Base-by-base conservation (phyloP, 2,113 vertebrate species). In the Phoxinus phoxinus region DNA sequence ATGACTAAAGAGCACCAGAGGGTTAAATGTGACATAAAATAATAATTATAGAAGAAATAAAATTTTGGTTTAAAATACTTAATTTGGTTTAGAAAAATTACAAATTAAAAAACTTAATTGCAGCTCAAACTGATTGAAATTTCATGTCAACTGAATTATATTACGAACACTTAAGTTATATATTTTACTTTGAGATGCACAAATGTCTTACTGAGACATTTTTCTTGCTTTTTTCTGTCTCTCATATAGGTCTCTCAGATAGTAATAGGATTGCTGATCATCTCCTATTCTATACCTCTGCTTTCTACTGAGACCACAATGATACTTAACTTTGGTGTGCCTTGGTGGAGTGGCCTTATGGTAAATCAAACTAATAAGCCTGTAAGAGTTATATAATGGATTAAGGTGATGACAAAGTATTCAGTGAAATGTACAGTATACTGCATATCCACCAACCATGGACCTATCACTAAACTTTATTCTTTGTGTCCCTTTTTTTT, bases 201-300 rank as follows among this genome's bases (percentile, higher is more conserved):
- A 11, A n/a, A 41, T 11, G 12, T 41, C 69, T 12, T 13, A 11
- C 69, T n/a, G 69, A 41, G 19, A 0, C 4, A 41, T 11, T 23
- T 35, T 21, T 71, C 10, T 61, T 4, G n/a, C 30, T 67, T 67
- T 63, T 67, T 19, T 65, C 13, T 65, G 27, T 67, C 30, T 41
- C 21, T 72, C 69, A 37, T 41, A 95, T 41, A 95, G 95, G 92
- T 94, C 41, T 92, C 90, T 48, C 94, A 95, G 89, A 76, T 95
- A 61, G 93, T 94, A 91, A 53, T 95, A 80, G 94, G 94, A 8
- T 48, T 95, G n/a, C 85, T 94, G 87, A 86, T 95, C 67, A 92
- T 94, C 21, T 90, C 87, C 35, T 95, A 94, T 89, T 93, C 94
- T 32, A 86, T 94, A 27, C 93, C 95, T 51, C 91, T 95, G 17